A percentile compares a stretch with the other conserved stretches of the same genome.
Evolutionary conservation across 2,797 vertebrate species (phyloP).

Genomic region (Antennarius maculatus): DNA sequence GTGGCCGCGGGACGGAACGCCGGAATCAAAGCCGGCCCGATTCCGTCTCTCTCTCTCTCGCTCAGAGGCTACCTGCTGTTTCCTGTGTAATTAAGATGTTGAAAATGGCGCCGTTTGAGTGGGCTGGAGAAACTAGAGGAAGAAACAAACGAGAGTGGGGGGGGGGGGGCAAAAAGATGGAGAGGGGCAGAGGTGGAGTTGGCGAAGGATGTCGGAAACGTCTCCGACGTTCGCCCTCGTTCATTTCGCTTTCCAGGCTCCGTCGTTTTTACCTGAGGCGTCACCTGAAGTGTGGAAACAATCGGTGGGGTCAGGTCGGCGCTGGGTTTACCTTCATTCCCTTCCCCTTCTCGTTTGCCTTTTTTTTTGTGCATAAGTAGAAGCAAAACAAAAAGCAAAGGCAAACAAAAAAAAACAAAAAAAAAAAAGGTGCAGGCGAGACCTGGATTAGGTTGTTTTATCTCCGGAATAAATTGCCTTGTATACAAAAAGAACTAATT

Average conservation of each 20-base stretch:
- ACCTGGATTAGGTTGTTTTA: conserved; percentile 72
- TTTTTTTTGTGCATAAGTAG: conserved; percentile 27
- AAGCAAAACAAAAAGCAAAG: conserved; percentile 56
- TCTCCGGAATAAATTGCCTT: conserved; percentile 74
- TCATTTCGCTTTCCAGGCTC: conserved; percentile 38
- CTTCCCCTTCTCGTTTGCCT: background rate
- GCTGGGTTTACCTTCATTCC: conserved; percentile 49
- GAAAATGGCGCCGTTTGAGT: conserved; percentile 22
- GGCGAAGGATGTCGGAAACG: background rate
- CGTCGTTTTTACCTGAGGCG: conserved; percentile 15
- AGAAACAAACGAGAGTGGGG: background rate
- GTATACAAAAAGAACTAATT: conserved; percentile 72
- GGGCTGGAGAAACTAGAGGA: conserved; percentile 6
- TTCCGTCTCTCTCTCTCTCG: conserved; percentile 36
- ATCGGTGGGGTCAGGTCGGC: conserved; percentile 51
- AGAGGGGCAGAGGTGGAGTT: background rate
- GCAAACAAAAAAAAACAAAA: conserved; percentile 14
- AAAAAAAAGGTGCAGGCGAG: conserved; percentile 33
- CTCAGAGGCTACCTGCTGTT: conserved; percentile 43
- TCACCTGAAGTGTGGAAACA: conserved; percentile 38
- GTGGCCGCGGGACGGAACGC: conserved; percentile 37
- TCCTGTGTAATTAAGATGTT: conserved; percentile 16
- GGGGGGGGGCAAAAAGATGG: background rate
- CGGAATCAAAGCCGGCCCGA: conserved; percentile 52
- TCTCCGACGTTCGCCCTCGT: conserved; percentile 11